Base-by-base conservation (phyloP, 2,797 vertebrate species). In the Rhinogobio ventralis region DNA sequence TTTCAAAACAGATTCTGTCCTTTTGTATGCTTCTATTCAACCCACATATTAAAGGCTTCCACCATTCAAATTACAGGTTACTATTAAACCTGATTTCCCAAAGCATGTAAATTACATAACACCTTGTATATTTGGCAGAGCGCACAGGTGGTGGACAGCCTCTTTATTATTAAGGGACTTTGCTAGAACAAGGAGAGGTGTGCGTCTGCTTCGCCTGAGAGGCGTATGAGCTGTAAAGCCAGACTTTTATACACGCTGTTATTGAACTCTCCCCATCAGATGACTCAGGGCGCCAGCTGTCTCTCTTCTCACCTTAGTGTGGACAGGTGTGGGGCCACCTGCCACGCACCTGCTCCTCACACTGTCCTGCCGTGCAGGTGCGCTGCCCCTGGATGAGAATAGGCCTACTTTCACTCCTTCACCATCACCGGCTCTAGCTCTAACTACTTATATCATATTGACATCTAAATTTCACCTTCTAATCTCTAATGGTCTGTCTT, bases 261-360 rank as follows among this genome's bases (percentile, higher is more conserved):
- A 87, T 81, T 88, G 87, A 89, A 89, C 85, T 85, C 78, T 89
- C 36, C 71, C 79, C 89, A 84, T 80, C 84, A 51, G 76, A 85
- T 88, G 81, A 82, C 85, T 87, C 87, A 30, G 68, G 78, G 68
- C 72, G 74, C 87, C 89, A 89, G 89, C 87, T 89, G 89, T 87
- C 89, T 88, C 83, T 80, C 57, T 76, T 89, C 89, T 88, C 87
- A 89, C 85, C 85, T 88, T 79, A 87, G 81, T 84, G 87, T 84
- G 87, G 85, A 89, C 88, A 87, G 88, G 88, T 88, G 88, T 88
- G 85, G 68, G 84, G 85, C 89, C 89, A 90, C 89, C 89, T 90
- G 89, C 86, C 89, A 89, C 28, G 89, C 89, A 90, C 88, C 89
- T 90, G 89, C 87, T 90, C 83, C 83, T 84, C 75, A 8, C 75